Conservation (phyloP, 2,797 vertebrate species). For the Thalassophryne amazonica region DNA sequence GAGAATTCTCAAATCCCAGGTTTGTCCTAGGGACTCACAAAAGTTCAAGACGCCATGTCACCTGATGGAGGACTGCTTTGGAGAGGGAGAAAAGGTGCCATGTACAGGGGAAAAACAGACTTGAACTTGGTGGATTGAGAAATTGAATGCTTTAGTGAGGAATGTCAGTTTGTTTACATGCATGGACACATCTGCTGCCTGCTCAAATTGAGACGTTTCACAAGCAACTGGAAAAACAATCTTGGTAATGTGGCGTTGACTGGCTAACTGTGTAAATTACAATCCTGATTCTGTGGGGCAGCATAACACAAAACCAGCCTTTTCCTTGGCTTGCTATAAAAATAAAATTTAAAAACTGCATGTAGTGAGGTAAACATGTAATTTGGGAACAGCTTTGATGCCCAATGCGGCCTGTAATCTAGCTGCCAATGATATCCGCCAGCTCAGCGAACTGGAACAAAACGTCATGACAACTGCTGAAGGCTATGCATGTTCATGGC, state of each 20-base stretch:
- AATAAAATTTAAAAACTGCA: conserved; percentile 48
- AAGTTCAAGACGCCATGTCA: conserved; percentile 23
- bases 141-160: conserved; percentile 18
- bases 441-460: conserved; percentile 24
- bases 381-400: conserved; percentile 63
- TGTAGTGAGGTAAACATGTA: conserved; percentile 62
- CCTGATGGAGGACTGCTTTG: conserved; percentile 23
- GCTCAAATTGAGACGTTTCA: no score
- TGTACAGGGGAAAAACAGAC: conserved; percentile 18
- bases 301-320: conserved; percentile 39
- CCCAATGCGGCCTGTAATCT: conserved; percentile 61
- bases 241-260: conserved; percentile 53
- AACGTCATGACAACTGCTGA: conserved; percentile 29
- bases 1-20: conserved; percentile 41
- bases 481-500: conserved; percentile 10
- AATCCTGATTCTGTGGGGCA: conserved; percentile 46
- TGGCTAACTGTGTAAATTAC: conserved; percentile 61
- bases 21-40: conserved; percentile 1
- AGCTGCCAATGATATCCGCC: conserved; percentile 21
- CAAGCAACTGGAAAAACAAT: conserved; percentile 54
- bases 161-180: conserved; percentile 58
- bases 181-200: conserved; percentile 53
- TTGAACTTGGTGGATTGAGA: conserved; percentile 25
- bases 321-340: conserved; percentile 57
- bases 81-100: conserved; percentile 5